A percentile compares a stretch with the other conserved stretches of the same genome.
These are phyloP conservation scores for Sebastes diploproa DNA, from an alignment of 2,797 vertebrate species.

Conservation along the genomic window DNA sequence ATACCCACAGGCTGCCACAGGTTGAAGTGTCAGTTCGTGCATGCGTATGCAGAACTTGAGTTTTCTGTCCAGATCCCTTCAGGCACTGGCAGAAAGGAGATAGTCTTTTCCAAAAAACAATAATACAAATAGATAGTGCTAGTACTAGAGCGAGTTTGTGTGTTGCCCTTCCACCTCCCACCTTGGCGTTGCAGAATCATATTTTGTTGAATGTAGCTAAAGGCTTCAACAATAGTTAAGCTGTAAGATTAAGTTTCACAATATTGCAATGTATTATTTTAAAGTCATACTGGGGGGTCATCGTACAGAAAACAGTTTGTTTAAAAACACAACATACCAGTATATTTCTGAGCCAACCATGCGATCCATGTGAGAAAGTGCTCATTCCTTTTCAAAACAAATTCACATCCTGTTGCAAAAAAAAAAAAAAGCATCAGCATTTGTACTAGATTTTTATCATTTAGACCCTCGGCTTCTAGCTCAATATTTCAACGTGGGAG, in stretches of 20 bases:
- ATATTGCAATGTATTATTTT: background rate
- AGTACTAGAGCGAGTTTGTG: background rate
- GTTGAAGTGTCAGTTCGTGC: constrained; percentile 23
- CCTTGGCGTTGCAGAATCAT: background rate
- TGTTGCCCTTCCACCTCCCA: background rate
- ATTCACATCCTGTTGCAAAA: background rate
- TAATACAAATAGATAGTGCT: constrained; percentile 6
- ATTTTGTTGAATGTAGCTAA: background rate
- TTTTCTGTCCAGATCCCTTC: constrained; percentile 31
- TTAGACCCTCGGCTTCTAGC: background rate
- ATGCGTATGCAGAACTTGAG: constrained; percentile 2
- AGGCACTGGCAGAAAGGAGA: constrained; percentile 14
- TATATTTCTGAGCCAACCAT: background rate
- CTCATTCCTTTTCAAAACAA: background rate
- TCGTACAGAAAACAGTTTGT: background rate
- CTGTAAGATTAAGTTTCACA: constrained; percentile 1
- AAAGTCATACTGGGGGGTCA: background rate
- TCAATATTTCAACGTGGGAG: background rate
- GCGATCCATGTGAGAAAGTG: background rate
- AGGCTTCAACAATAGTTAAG: background rate
- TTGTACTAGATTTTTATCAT: background rate
- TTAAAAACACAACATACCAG: background rate
- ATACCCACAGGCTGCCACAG: constrained; percentile 19
- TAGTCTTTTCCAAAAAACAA: background rate
- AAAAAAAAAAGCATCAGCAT: background rate